phyloP scores from a whole-genome alignment of 1,140 invertebrate genomes.

The Tetramorium alpestre region DNA sequence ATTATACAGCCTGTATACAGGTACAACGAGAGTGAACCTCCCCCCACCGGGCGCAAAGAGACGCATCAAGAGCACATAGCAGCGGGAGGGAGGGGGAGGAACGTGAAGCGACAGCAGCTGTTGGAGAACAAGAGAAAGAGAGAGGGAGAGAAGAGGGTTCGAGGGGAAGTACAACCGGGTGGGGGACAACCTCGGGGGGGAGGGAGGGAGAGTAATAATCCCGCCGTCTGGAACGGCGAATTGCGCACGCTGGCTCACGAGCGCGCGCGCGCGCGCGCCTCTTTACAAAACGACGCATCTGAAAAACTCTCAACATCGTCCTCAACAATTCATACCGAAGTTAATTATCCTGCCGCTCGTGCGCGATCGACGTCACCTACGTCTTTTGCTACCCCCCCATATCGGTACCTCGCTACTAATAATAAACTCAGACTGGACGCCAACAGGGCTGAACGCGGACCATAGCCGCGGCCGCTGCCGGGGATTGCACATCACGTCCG shows the following conservation, averaged over 20 bases:
- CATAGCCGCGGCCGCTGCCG: conserved; percentile 48
- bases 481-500: conserved; percentile 29
- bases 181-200: background rate
- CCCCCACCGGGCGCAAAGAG: conserved; percentile 3
- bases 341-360: conserved; percentile 75
- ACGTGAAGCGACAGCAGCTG: background rate
- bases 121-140: conserved; percentile 46
- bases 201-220: conserved; percentile 51
- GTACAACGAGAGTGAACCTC: conserved; percentile 38
- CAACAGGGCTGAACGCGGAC: conserved; percentile 21
- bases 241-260: conserved; percentile 68
- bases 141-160: conserved; percentile 13
- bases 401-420: conserved; percentile 73
- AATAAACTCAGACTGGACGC: conserved; percentile 74
- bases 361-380: conserved; percentile 70
- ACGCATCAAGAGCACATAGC: background rate
- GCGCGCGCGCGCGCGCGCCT: conserved; percentile 66
- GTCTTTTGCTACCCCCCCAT: conserved; percentile 73
- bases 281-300: conserved; percentile 78
- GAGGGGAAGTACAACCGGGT: conserved; percentile 3
- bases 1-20: conserved; percentile 19
- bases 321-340: conserved; percentile 76
- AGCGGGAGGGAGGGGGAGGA: background rate
- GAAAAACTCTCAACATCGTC: conserved; percentile 77
- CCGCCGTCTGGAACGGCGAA: conserved; percentile 61